Conservation (phyloP, 2,797 vertebrate species). For the Periophthalmus magnuspinnatus region DNA sequence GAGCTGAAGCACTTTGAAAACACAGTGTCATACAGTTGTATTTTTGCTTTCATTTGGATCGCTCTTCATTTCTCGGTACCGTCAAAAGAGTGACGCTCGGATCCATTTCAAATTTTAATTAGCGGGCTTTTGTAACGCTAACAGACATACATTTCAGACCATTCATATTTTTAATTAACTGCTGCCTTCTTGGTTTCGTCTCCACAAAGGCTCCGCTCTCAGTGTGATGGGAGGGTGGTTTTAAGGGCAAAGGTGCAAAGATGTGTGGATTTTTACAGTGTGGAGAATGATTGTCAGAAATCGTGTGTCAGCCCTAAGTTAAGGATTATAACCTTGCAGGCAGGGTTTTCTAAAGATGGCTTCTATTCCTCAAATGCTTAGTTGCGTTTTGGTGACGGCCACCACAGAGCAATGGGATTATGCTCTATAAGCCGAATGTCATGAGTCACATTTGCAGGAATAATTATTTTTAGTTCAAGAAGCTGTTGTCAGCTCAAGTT, state of each 20-base stretch:
- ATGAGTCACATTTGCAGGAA: conserved; percentile 37
- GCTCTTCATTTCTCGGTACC: conserved; percentile 54
- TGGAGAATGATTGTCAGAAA: conserved; percentile 39
- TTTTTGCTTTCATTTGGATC: conserved; percentile 63
- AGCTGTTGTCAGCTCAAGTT: neutral
- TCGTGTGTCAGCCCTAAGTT: conserved; percentile 20
- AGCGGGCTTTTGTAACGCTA: conserved; percentile 72
- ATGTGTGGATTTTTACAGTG: conserved; percentile 36
- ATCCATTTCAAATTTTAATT: conserved; percentile 81
- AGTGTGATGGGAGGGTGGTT: conserved; percentile 33
- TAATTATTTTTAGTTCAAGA: conserved; percentile 29
- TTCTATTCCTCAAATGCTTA: conserved; percentile 38
- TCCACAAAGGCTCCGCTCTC: conserved; percentile 68
- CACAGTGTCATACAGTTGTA: conserved; percentile 28
- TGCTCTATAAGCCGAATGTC: conserved; percentile 48
- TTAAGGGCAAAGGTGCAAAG: conserved; percentile 47
- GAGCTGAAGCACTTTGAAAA: conserved; percentile 66
- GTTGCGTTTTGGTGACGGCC: conserved; percentile 32
- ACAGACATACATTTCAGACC: conserved; percentile 72
- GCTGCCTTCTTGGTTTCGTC: conserved; percentile 73
- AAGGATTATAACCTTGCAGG: conserved; percentile 29
- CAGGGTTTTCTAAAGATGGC: conserved; percentile 34
- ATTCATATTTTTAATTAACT: conserved; percentile 81
- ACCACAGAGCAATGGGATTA: conserved; percentile 22
- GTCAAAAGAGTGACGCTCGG: conserved; percentile 58